These are phyloP conservation scores for Andrena dorsata DNA, from an alignment of 2,888 invertebrate species.

Conservation along the genomic window DNA sequence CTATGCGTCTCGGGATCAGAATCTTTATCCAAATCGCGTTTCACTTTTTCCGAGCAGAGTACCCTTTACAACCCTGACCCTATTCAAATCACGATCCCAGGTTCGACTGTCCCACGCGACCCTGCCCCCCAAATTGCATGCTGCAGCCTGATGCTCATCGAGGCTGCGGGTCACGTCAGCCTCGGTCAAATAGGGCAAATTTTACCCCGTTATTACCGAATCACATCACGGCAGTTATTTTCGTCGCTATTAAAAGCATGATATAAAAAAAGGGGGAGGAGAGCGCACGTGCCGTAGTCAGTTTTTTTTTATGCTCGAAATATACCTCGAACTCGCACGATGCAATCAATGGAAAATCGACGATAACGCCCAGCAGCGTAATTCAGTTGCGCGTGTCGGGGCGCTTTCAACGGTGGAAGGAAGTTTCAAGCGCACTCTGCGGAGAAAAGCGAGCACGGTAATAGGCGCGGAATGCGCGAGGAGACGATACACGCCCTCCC, in stretches of 20 bases:
- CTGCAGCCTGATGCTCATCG: background rate
- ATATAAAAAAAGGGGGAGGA: background rate
- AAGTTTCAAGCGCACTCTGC: slow-evolving; percentile 15
- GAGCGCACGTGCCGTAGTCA: too few relatives aligned
- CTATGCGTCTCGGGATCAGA: background rate
- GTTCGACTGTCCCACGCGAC: background rate
- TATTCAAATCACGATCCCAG: slow-evolving; percentile 19
- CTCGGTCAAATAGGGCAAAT: background rate
- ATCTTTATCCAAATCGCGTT: slow-evolving; percentile 1
- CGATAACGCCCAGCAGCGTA: slow-evolving; percentile 22
- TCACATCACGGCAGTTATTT: background rate
- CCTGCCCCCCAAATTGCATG: background rate
- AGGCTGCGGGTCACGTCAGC: background rate
- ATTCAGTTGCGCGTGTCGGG: slow-evolving; percentile 28
- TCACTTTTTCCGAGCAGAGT: background rate
- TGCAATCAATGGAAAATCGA: slow-evolving; percentile 33
- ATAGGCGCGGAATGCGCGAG: slow-evolving; percentile 31
- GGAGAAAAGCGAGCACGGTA: slow-evolving; percentile 34
- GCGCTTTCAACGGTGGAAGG: background rate
- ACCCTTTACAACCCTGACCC: background rate
- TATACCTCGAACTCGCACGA: background rate
- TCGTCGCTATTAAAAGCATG: background rate
- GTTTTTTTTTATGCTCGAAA: background rate
- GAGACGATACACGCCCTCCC: slow-evolving; percentile 12
- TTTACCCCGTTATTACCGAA: background rate